A percentile compares a stretch with the other conserved stretches of the same genome.
phyloP scores from a whole-genome alignment of 2,888 invertebrate genomes.

The Sericinus montela region DNA sequence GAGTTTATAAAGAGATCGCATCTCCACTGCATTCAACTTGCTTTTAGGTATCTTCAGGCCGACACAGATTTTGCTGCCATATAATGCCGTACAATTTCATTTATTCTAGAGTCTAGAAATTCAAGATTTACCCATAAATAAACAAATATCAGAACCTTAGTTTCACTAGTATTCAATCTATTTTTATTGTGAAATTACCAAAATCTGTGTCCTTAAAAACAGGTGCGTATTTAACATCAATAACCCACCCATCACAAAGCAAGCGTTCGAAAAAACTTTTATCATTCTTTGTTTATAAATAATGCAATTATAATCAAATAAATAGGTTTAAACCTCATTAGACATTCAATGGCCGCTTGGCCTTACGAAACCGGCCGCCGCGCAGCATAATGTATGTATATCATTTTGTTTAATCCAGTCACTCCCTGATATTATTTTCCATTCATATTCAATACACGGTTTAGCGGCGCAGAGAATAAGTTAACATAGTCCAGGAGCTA shows the following conservation, averaged over 20 bases:
- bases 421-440: conserved; percentile 8
- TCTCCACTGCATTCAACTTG: no score
- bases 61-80: no score
- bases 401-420: conserved; percentile 4
- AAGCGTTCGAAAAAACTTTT: neutral
- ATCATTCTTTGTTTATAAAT: conserved; percentile 4
- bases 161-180: no score
- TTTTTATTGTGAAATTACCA: no score
- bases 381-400: conserved; percentile 3
- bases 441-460: conserved; percentile 12
- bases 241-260: neutral
- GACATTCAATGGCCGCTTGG: conserved; percentile 6
- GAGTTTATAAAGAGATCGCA: no score
- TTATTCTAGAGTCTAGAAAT: no score
- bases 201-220: neutral
- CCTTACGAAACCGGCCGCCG: conserved; percentile 10
- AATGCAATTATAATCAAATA: conserved; percentile 12
- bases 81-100: no score
- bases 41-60: no score
- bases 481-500: conserved; percentile 7
- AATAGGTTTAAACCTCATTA: conserved; percentile 11
- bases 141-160: no score
- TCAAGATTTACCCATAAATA: no score
- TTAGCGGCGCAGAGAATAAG: conserved; percentile 2
- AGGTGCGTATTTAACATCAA: neutral